phyloP scores from a whole-genome alignment of 2,797 vertebrate genomes.

The Chaetophractus vellerosus region DNA sequence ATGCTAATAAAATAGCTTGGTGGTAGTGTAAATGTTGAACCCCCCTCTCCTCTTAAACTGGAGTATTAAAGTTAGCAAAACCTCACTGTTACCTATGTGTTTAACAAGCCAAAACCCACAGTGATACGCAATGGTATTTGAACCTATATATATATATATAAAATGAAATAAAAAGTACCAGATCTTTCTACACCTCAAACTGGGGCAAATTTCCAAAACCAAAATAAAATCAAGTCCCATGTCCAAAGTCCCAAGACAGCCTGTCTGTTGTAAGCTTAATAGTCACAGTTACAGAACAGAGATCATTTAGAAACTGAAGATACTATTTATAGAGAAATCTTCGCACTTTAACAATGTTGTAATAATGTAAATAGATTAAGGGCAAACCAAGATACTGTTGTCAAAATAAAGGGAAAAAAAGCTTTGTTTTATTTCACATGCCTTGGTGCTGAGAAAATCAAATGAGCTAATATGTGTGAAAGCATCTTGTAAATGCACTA shows the following conservation, averaged over 20 bases:
- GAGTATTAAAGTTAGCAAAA: conserved; percentile 70
- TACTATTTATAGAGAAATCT: conserved; percentile 18
- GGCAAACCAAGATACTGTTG: conserved; percentile 36
- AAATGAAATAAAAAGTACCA: conserved; percentile 78
- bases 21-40: conserved; percentile 41
- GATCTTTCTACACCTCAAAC: conserved; percentile 72
- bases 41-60: conserved; percentile 67
- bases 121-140: conserved; percentile 69
- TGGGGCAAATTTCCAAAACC: conserved; percentile 76
- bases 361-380: conserved; percentile 68
- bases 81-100: conserved; percentile 48
- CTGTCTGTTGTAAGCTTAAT: conserved; percentile 56
- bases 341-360: conserved; percentile 57
- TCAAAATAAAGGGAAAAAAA: conserved; percentile 66
- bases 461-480: neutral
- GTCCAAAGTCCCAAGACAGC: conserved; percentile 28
- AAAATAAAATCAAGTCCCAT: conserved; percentile 68
- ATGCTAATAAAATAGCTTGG: conserved; percentile 73
- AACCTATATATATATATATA: conserved; percentile 72
- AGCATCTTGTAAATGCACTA: neutral
- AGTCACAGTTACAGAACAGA: conserved; percentile 46
- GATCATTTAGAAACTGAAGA: conserved; percentile 68
- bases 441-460: conserved; percentile 55
- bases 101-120: conserved; percentile 75
- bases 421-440: conserved; percentile 63